phyloP scores from a whole-genome alignment of 2,888 invertebrate genomes.

The Meta bourneti region DNA sequence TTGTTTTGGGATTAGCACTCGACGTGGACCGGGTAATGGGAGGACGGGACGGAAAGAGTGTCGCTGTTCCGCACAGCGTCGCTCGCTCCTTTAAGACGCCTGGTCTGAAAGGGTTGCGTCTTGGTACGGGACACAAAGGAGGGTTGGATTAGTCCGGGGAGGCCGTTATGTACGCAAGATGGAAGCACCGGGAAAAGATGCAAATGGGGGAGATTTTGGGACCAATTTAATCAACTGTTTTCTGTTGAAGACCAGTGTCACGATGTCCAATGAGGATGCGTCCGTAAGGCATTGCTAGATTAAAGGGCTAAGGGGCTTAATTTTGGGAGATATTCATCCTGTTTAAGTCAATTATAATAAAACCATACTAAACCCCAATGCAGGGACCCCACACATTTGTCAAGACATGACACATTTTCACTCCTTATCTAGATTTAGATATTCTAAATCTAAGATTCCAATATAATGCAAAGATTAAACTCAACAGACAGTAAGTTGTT shows the following conservation, averaged over 20 bases:
- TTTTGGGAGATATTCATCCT: not conserved
- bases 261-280: not conserved
- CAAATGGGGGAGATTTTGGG: not conserved
- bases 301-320: not conserved
- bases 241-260: not conserved
- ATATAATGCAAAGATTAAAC: too few species aligned
- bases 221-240: not conserved
- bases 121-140: not conserved
- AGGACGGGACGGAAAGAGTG: not conserved
- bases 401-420: too few species aligned
- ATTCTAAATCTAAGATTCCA: too few species aligned
- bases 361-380: too few species aligned
- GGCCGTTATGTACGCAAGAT: not conserved
- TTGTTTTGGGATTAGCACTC: slow-evolving; percentile 53
- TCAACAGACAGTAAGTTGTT: too few species aligned
- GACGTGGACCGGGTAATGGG: slow-evolving; percentile 30
- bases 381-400: too few species aligned
- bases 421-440: too few species aligned
- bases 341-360: too few species aligned
- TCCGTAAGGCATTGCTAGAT: not conserved
- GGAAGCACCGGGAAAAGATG: not conserved
- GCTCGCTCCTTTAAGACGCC: not conserved
- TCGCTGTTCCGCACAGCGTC: not conserved
- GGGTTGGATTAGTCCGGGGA: not conserved
- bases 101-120: not conserved